Evolutionary conservation across 2,113 vertebrate species (phyloP).

Genomic region (Crotalus tigris): DNA sequence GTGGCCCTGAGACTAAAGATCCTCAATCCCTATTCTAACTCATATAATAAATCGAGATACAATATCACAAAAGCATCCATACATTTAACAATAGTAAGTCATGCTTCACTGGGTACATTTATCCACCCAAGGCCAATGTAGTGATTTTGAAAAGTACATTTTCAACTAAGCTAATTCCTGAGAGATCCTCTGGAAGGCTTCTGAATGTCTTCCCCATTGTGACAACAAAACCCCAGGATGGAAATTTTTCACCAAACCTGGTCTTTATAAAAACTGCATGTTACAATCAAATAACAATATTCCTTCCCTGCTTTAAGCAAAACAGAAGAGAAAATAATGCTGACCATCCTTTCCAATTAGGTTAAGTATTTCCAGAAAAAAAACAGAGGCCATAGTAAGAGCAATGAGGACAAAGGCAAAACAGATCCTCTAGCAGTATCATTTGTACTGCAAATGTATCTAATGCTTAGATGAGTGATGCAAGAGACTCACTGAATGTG

Average conservation of each 20-base stretch:
- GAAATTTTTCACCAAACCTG: background rate
- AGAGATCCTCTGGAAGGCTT: background rate
- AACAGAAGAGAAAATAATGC: background rate
- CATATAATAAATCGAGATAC: background rate
- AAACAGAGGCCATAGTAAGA: background rate
- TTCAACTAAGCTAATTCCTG: background rate
- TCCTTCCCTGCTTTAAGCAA: background rate
- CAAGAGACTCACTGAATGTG: background rate
- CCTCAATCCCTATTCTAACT: background rate
- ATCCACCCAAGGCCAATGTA: background rate
- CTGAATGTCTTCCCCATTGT: background rate
- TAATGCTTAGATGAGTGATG: background rate
- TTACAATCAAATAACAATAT: background rate
- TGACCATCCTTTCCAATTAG: background rate
- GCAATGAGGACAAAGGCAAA: background rate
- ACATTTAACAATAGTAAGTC: background rate
- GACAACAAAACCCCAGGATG: background rate
- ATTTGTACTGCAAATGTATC: background rate
- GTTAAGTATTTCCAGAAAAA: background rate
- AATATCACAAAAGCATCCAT: background rate
- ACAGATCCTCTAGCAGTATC: too few relatives aligned
- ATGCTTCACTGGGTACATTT: background rate
- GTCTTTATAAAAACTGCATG: background rate
- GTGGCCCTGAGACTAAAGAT: background rate
- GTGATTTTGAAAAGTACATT: background rate